Percentiles rank a stretch among this genome's conserved stretches.
These are phyloP conservation scores for Sander vitreus DNA, from an alignment of 2,113 vertebrate species.

Conservation along the genomic window DNA sequence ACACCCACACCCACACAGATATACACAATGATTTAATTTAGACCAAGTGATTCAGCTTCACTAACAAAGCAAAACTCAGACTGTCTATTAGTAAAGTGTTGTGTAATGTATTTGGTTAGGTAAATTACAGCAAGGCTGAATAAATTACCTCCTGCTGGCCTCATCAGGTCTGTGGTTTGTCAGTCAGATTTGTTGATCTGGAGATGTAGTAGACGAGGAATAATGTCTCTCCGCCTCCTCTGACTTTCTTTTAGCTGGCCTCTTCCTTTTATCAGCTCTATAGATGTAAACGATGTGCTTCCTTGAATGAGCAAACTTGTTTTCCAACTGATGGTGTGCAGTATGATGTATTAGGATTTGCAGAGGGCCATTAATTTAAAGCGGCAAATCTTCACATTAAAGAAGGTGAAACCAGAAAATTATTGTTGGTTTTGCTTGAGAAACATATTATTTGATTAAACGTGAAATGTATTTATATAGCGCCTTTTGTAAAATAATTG, in stretches of 20 bases:
- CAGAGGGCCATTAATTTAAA: neutral
- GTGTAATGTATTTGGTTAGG: neutral
- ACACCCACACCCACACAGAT: neutral
- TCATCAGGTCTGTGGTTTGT: neutral
- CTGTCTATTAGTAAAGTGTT: neutral
- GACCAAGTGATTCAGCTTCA: neutral
- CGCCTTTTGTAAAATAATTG: too few relatives aligned
- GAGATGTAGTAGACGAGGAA: neutral
- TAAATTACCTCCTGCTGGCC: neutral
- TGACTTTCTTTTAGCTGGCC: neutral
- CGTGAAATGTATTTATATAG: too few relatives aligned
- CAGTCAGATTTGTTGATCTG: neutral
- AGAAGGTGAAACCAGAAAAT: neutral
- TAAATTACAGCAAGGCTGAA: conserved; percentile 17
- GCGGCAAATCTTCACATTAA: neutral
- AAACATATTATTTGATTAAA: neutral
- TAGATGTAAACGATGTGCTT: neutral
- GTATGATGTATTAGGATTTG: neutral
- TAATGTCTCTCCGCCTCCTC: neutral
- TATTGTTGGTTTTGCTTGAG: neutral
- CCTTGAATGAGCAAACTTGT: neutral
- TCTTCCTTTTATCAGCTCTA: neutral
- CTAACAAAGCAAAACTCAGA: conserved; percentile 1
- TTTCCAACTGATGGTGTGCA: neutral
- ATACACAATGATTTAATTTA: neutral